These are phyloP conservation scores for Monopis laevigella DNA, from an alignment of 2,888 invertebrate species.

Conservation along the genomic window DNA sequence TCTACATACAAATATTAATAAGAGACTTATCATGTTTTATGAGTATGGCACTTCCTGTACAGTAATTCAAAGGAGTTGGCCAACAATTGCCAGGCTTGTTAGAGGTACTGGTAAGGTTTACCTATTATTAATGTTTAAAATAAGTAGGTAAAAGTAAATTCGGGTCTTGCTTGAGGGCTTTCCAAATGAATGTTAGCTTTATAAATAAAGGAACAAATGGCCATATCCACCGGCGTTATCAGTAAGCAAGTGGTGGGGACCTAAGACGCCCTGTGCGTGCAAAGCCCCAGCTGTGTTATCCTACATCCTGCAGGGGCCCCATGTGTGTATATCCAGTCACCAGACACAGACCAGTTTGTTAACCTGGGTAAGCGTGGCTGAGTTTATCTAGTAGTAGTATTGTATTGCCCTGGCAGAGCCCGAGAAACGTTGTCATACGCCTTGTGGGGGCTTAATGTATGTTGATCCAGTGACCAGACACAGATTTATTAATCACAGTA, in stretches of 20 bases:
- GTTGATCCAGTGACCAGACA: constrained; percentile 49
- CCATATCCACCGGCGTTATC: constrained; percentile 65
- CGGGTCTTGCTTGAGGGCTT: no score
- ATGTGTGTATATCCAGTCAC: constrained; percentile 58
- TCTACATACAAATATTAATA: no score
- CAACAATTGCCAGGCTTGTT: no score
- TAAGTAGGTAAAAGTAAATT: no score
- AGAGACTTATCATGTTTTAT: no score
- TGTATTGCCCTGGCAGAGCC: constrained; percentile 39
- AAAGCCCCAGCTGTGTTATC: constrained; percentile 48
- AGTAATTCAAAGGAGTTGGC: no score
- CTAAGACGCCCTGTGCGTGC: constrained; percentile 37
- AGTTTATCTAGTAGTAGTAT: no score
- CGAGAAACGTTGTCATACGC: constrained; percentile 55
- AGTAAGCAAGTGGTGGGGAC: constrained; percentile 54
- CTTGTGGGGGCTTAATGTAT: constrained; percentile 55
- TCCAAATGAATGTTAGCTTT: no score
- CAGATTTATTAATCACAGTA: constrained; percentile 39
- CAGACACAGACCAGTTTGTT: constrained; percentile 36
- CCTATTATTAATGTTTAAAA: no score
- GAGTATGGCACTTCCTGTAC: no score
- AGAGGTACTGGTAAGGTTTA: no score
- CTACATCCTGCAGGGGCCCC: constrained; percentile 52
- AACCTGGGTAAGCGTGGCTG: constrained; percentile 41
- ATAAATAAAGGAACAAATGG: neutral